Evolutionary conservation across 2,797 vertebrate genomes (phyloP), one percentile per base, ranked within the genome.

Genomic region (Gymnoscopelus braueri): DNA sequence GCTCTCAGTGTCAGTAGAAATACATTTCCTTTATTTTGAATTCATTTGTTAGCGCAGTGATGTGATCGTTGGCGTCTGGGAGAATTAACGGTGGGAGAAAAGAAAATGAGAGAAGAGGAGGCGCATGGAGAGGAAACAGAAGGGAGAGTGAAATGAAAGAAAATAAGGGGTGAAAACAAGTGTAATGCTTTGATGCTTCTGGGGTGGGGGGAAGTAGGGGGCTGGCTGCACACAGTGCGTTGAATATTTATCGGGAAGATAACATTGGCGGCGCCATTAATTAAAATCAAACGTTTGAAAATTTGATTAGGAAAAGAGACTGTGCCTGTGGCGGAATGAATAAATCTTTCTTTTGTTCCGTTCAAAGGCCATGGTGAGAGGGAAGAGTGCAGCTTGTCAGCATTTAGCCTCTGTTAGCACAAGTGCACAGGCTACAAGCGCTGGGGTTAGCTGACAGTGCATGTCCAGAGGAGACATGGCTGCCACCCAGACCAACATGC

Each of bases 221-320:
- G 39, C 39, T 8, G 19, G 19, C 19, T 19, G 19, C 19, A 6
- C 82, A 81, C 87, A 75, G 86, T 80, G 72, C 69, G 19, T 91
- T 91, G 81, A 90, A 91, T 92, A 91, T 93, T 92, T 90, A 91
- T 90, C 69, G 6, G 71, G 77, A 75, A 79, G 90, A 91, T 89
- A 91, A 88, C 87, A 92, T 87, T 90, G 84, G 84, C 89, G 78
- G 73, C 69, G 35, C 79, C 71, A 84, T 91, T 94, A 92, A 92
- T 93, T 93, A 91, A 92, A 92, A 91, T 90, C 85, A 91, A 92
- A 89, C 61, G 65, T 89, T 84, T 90, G 82, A 93, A 91, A 88
- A 87, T 92, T 85, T 91, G 87, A 92, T 93, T 88, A 87, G 82
- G 76, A 84, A 70, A 44, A 75, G 87, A 91, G 87, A 87, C 81